phyloP scores from a whole-genome alignment of 2,113 vertebrate genomes.

The Atractosteus spatula region DNA sequence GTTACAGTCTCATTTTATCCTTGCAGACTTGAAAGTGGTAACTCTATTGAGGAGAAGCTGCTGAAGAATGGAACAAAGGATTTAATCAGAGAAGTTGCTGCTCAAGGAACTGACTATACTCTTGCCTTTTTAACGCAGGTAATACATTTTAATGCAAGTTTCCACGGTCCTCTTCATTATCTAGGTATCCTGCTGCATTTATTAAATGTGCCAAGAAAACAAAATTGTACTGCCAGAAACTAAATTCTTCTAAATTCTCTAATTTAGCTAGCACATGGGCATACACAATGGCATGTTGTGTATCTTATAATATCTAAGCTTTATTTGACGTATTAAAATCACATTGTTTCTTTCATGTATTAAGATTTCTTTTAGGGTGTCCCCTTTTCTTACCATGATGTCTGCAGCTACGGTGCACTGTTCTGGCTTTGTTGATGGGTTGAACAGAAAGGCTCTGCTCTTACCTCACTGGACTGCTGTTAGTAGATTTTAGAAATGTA shows the following conservation, averaged over 20 bases:
- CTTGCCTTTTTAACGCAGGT: conserved; percentile 91
- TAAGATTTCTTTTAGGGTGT: neutral
- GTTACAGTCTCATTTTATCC: neutral
- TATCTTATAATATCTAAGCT: too few relatives aligned
- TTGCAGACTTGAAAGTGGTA: conserved; percentile 82
- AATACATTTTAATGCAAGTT: neutral
- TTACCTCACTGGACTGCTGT: conserved; percentile 7
- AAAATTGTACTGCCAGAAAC: too few relatives aligned
- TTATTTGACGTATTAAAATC: too few relatives aligned
- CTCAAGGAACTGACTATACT: conserved; percentile 88
- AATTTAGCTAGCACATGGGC: too few relatives aligned
- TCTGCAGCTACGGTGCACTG: conserved; percentile 1
- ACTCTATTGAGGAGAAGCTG: conserved; percentile 90
- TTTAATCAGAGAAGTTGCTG: conserved; percentile 89
- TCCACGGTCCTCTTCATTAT: neutral
- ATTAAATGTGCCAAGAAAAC: neutral
- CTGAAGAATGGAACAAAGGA: conserved; percentile 91
- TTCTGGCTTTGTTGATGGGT: conserved; percentile 24
- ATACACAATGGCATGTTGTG: too few relatives aligned
- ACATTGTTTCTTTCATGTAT: neutral
- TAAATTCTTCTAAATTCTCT: too few relatives aligned
- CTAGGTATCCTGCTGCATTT: neutral
- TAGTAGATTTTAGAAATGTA: neutral
- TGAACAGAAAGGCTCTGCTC: conserved; percentile 10
- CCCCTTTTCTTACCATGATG: conserved; percentile 22